Base-by-base conservation (phyloP, 2,113 vertebrate genomes). In the Trinectes maculatus region DNA sequence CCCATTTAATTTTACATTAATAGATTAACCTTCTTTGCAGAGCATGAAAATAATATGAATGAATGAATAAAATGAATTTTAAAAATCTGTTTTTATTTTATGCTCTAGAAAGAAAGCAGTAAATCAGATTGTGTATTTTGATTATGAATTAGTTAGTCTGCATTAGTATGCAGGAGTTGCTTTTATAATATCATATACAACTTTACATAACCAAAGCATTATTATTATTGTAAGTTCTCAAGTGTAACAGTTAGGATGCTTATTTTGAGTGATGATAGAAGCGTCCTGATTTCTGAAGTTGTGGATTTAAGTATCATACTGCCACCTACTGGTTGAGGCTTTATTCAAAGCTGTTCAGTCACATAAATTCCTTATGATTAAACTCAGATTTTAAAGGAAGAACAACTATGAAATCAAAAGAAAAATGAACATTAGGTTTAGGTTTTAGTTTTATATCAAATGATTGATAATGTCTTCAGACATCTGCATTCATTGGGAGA, bases 291-390 rank as follows among this genome's bases (percentile, higher is more conserved):
- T 51, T 60, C 55, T 5, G 52, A 19, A 52, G 70, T 15, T 69
- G 64, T n/a, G 52, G 78, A 89, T 70, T 87, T 56, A 87, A 76
- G 92, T 92, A 86, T 90, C 84, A 86, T 87, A 93, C 92, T 92
- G 92, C 92, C 92, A 91, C 92, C 92, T 93, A 89, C 89, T 91
- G 92, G 88, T 25, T 1, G 37, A 43, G 15, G 37, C 19, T 15
- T 16, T 52, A 46, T 61, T 65, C 36, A 61, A 63, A 67, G 57
- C 11, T 19, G 15, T 31, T 47, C 59, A 66, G 46, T 63, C 51
- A 71, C 59, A 58, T 66, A 39, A 68, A 67, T 62, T 74, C 52
- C 31, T 72, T 48, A 33, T 62, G 43, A 74, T 62, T 46, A 68
- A 67, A 71, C 71, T 37, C 9, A 59, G 21, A 61, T 52, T 72